These are phyloP conservation scores for Microcaecilia unicolor DNA, from an alignment of 2,797 vertebrate genomes.

Conservation along the genomic window DNA sequence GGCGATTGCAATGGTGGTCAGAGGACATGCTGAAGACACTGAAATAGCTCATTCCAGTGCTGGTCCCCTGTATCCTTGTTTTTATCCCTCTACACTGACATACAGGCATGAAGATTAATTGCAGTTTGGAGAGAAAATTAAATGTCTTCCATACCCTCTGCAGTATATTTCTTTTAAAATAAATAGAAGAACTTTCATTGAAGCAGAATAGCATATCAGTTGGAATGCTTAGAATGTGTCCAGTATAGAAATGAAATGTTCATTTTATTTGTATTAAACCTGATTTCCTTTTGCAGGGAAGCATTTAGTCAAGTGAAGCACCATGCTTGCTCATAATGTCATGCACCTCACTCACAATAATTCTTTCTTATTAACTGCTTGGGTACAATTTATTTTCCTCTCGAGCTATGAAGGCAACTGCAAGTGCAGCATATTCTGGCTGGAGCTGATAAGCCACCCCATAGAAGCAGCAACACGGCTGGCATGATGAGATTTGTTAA, in stretches of 20 bases:
- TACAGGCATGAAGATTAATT: slow-evolving; percentile 13
- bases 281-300: slow-evolving; percentile 28
- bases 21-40: too few relatives aligned
- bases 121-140: not conserved
- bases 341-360: slow-evolving; percentile 75
- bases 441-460: slow-evolving; percentile 81
- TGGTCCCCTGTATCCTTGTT: too few relatives aligned
- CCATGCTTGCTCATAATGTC: slow-evolving; percentile 59
- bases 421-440: slow-evolving; percentile 72
- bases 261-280: slow-evolving; percentile 37
- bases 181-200: slow-evolving; percentile 13
- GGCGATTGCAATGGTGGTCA: too few relatives aligned
- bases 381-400: slow-evolving; percentile 95
- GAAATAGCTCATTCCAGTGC: too few relatives aligned
- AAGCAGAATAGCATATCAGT: slow-evolving; percentile 33
- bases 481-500: slow-evolving; percentile 80
- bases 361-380: slow-evolving; percentile 93
- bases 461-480: slow-evolving; percentile 61
- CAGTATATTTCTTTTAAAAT: slow-evolving; percentile 18
- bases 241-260: slow-evolving; percentile 31
- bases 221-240: slow-evolving; percentile 22
- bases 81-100: slow-evolving; percentile 2
- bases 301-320: slow-evolving; percentile 54
- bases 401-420: slow-evolving; percentile 73
- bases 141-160: not conserved